Evolutionary conservation across 2,888 invertebrate species (phyloP), one percentile per base, ranked within the genome.

Genomic region (Spicauda simplicius): DNA sequence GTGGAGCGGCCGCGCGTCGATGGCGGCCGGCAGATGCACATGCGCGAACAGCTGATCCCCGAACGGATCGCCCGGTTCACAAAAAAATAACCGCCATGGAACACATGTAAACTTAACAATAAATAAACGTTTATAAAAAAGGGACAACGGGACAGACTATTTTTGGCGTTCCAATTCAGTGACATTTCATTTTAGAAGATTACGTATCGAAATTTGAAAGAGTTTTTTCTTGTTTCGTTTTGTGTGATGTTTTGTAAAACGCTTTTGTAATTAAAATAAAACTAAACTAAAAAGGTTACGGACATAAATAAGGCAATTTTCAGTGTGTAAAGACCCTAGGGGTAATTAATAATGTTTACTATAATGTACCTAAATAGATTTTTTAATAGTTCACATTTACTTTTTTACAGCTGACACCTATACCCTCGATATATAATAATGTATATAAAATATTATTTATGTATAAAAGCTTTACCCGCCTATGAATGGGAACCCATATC

Each of bases 41-140:
- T 91, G 91, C 91, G 91, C 90, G 80, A 85, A 88, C 91, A 90
- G 91, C 91, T 91, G 91, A 90, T 90, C 83, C 82, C 78, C 76
- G 71, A 77, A 71, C 18, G 50, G 81, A 81, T 78, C 79, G 80
- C 80, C 81, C 77, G 77, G 75, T 74, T 70, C 52, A 71, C 70
- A 53, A 73, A 73, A 76, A 76, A 78, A 76, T 76, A 75, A 74
- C 75, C 77, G 77, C 77, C 73, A 73, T 71, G 78, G 79, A 79
- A 79, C 77, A 76, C 80, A 86, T 81, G 75, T 76, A 80, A 80
- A 80, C 77, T 73, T 58, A 58, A 58, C 20, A 45, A 58, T 72
- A 74, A 45, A 58, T 72, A 74, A 73, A 70, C 18, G 55, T 70
- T 72, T 66, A 57, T 63, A 72, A 70, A 72, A 76, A 74, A 71